Conservation (phyloP, 2,113 vertebrate species). For the Oreochromis tanganicae region DNA sequence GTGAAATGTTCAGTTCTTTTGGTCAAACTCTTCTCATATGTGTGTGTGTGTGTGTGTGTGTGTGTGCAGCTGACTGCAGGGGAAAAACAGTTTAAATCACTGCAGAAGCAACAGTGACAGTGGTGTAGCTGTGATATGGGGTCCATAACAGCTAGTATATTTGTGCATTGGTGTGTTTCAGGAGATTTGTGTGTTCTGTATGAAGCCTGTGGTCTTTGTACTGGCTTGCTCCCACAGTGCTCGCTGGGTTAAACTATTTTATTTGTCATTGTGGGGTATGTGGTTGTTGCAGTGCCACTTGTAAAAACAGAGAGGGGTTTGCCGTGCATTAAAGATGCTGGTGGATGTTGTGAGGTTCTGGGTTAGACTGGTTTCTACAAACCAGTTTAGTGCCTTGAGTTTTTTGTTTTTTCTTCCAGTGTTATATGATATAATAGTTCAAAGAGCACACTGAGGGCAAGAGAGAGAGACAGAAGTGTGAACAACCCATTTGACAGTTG, state of each 20-base stretch:
- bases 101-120: not conserved
- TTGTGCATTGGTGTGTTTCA: not conserved
- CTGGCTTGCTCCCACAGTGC: not conserved
- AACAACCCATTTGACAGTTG: not conserved
- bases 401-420: not conserved
- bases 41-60: not conserved
- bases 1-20: not conserved
- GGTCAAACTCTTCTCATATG: not conserved
- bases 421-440: not conserved
- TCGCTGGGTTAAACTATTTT: conserved; percentile 50
- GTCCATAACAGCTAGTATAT: not conserved
- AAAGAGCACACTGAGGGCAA: not conserved
- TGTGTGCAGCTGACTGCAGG: not conserved
- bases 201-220: not conserved
- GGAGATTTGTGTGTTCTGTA: not conserved
- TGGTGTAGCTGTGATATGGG: not conserved
- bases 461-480: not conserved
- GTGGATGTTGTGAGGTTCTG: not conserved
- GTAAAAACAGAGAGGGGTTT: conserved; percentile 21
- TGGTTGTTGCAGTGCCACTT: conserved; percentile 13
- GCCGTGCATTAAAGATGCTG: not conserved
- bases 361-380: not conserved
- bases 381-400: not conserved
- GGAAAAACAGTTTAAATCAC: not conserved
- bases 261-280: conserved; percentile 31